phyloP scores from a whole-genome alignment of 2,113 vertebrate genomes.

The Parotia lawesii region DNA sequence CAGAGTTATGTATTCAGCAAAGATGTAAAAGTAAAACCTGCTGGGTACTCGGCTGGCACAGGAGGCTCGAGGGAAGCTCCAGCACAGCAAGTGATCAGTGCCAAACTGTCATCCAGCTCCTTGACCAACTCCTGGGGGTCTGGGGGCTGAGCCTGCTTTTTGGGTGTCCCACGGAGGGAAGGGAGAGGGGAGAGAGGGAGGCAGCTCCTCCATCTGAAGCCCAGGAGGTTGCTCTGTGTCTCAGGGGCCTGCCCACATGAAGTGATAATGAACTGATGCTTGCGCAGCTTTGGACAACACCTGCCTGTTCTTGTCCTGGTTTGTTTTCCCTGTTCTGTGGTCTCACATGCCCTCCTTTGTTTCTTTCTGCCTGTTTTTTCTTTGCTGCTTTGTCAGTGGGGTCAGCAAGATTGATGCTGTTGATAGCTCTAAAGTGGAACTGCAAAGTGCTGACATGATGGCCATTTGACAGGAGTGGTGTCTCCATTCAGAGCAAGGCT shows the following conservation, averaged over 20 bases:
- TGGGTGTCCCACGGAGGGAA: neutral
- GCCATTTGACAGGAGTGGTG: neutral
- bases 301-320: neutral
- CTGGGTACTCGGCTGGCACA: rapidly evolving
- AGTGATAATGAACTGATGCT: neutral
- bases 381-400: neutral
- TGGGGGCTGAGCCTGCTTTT: neutral
- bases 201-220: neutral
- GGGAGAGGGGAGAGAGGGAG: neutral
- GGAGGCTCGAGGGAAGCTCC: neutral
- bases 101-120: neutral
- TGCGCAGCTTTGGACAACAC: neutral
- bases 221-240: neutral
- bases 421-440: neutral
- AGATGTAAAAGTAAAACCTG: neutral
- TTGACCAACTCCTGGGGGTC: neutral
- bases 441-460: neutral
- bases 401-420: neutral
- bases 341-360: neutral
- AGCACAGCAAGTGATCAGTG: neutral
- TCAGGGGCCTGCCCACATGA: neutral
- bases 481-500: neutral
- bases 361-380: neutral
- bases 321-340: neutral
- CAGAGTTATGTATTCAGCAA: neutral